Evolutionary conservation across 1,140 invertebrate species (phyloP), one percentile per base, ranked within the genome.

Genomic region (Zaprionus davidi): DNA sequence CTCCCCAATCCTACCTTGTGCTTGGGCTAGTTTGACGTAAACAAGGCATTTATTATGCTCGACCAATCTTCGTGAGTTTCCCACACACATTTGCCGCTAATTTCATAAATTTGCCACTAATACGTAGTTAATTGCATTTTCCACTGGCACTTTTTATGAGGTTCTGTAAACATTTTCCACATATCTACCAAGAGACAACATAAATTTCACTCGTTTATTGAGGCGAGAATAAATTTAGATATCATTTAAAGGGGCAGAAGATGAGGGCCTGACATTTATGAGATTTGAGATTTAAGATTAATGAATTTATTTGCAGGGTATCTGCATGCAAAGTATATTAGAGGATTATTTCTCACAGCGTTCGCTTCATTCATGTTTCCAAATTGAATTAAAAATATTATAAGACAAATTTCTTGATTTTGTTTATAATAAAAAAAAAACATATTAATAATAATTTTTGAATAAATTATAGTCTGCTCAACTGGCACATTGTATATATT

Each of bases 51-150:
- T 67, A 46, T 38, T 59, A 58, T 75, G 67, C 71, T 57, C 41
- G 22, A 5, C 57, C 28, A 57, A 41, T 24, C 44, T 51, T 13
- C 2, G 12, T 38, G 56, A 12, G 60, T 70, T 36, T 60, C 20
- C 46, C 56, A 82, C 81, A 80, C 81, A 64, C 80, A 55, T 24
- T 34, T 7, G 20, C 66, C 65, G 79, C 78, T 73, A 87, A 82
- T 73, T 67, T 63, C 44, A 71, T 72, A 79, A 79, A 76, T 82
- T 67, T 49, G 31, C 38, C 38, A 46, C 38, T 53, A 67, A 76
- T 64, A 51, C 59, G 28, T 15, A 56, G 59, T 66, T 53, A 59
- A 72, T 72, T 66, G 60, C 28, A 58, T 69, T 34, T 22, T 28
- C 17, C 36, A 17, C 13, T n/a, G 12, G 56, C 53, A 64, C 58